Evolutionary conservation across 2,797 vertebrate species (phyloP), one percentile per base, ranked within the genome.

Genomic region (Phrynocephalus vlangalii): DNA sequence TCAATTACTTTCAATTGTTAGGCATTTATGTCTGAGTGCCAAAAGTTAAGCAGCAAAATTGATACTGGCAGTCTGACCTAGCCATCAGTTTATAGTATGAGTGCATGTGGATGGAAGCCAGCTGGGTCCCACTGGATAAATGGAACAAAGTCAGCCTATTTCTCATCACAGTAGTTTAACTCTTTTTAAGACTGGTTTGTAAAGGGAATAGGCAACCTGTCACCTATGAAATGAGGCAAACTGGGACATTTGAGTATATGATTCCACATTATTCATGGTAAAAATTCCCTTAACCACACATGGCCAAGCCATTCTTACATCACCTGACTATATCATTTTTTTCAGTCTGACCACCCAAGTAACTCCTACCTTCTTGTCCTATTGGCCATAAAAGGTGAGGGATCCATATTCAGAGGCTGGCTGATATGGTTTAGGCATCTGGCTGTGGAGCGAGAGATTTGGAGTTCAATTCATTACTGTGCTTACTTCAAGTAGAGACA

Each of bases 1-100:
- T 83, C 67, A 22, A 83, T 71, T 52, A 71, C 67, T 71, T 83
- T 71, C 67, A 71, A 83, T 71, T 83, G 67, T 71, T 50, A 71
- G 67, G 18, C 9, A 83, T 52, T 52, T 60, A 15, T 7, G 44
- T 91, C 83, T n/a, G 24, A 73, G 7, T 70, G 79, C n/a, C 30
- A 63, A 77, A 82, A 20, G 0, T 90, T 67, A 85, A 60, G 18
- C 1, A 0, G 50, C 38, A 4, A 15, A 87, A 84, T 82, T 33
- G 56, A 22, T 20, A 84, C 79, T 73, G 81, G 20, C 52, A 81
- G 80, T 48, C 38, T 82, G 63, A 82, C 38, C 66, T 70, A 82
- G 38, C 28, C 60, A n/a, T 82, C 66, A 82, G 28, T 28, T 83
- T n/a, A 83, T 20, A 71, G n/a, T 13, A 8, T 52, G 68, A 52